These are phyloP conservation scores for Drosophila kurseongensis DNA, from an alignment of 1,140 invertebrate species.

Conservation along the genomic window DNA sequence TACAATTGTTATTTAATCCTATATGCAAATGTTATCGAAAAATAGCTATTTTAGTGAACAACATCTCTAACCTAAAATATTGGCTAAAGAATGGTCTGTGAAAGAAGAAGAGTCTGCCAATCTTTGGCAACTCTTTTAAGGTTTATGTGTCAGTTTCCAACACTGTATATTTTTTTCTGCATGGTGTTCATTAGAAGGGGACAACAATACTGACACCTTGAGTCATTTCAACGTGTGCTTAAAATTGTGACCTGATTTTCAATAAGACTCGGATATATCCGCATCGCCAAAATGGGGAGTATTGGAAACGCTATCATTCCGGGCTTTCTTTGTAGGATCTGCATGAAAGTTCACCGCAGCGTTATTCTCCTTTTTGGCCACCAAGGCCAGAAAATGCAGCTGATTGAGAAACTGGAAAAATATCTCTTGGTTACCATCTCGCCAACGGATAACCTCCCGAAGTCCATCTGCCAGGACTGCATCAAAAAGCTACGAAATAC, in stretches of 20 bases:
- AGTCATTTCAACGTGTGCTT: no score
- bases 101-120: no score
- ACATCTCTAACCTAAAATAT: no score
- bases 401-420: slow-evolving; percentile 1
- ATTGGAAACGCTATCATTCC: background rate
- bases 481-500: background rate
- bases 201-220: no score
- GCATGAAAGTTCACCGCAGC: background rate
- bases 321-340: background rate
- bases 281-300: background rate
- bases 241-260: background rate
- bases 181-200: no score
- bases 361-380: background rate
- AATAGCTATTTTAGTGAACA: no score
- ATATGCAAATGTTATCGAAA: no score
- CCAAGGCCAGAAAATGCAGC: background rate
- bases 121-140: background rate
- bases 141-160: no score
- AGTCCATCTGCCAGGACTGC: background rate
- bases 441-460: background rate
- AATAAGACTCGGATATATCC: no score
- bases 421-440: background rate
- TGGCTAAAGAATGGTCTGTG: no score
- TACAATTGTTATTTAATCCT: no score
- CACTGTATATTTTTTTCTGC: no score